Base-by-base conservation (phyloP, 2,797 vertebrate species). In the Schizothorax lantsangensis region DNA sequence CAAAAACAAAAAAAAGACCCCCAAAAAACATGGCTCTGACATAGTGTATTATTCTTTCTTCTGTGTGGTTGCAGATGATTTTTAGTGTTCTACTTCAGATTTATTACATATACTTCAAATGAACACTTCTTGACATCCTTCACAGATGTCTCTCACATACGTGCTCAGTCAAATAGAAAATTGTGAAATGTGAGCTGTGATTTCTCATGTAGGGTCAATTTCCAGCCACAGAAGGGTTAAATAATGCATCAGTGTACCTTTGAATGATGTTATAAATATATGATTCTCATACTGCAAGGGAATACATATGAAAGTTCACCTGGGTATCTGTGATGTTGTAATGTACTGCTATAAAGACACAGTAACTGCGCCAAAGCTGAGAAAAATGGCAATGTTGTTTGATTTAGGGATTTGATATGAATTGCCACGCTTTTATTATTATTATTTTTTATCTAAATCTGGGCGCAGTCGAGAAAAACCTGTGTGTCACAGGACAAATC, bases 171-270 rank as follows among this genome's bases (percentile, higher is more conserved):
- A 68, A 49, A 81, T 19, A 15, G 11, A 38, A 52, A 54, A 83
- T 19, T 38, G 52, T 59, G 15, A 59, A 38, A 14, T 66, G 33
- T 10, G 40, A 81, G 17, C 59, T 66, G 40, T 81, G 59, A 64
- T 80, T 80, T 72, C 23, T 83, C 68, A 59, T 73, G 69, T 57
- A 83, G n/a, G 81, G 33, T 73, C 69, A 83, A 12, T 83, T 82
- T 82, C 38, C 36, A 73, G 49, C 81, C 33, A 59, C 33, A 1
- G 68, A 73, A 83, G 33, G 17, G 10, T 86, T 49, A 49, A 38
- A 66, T 64, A n/a, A 74, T 66, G 71, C 69, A 86, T 75, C 57
- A 33, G 57, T n/a, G n/a, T 72, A 72, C 52, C 23, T 15, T 49
- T 81, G 68, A 43, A 72, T 52, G 21, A 74, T n/a, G 38, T 26